A percentile compares a stretch with the other conserved stretches of the same genome.
Conservation (phyloP, 2,797 vertebrate species). For the Tenualosa ilisha region DNA sequence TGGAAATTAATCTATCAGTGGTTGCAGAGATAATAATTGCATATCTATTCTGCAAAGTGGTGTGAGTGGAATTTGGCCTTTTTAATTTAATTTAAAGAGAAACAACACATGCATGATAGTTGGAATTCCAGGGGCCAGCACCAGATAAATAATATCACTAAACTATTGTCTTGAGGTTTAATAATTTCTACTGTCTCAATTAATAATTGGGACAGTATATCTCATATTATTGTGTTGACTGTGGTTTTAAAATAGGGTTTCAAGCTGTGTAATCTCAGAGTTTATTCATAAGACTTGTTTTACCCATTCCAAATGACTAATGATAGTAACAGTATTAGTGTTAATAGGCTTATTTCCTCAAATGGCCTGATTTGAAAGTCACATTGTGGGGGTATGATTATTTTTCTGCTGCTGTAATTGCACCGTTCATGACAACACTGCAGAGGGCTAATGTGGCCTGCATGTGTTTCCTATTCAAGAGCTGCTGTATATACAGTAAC, state of each 20-base stretch:
- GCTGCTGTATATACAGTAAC: not conserved
- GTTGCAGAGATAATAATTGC: not conserved
- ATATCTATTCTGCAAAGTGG: not conserved
- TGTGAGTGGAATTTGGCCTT: not conserved
- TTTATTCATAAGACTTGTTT: not conserved
- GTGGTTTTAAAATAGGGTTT: not conserved
- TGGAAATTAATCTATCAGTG: not conserved
- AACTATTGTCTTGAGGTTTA: too few relatives aligned
- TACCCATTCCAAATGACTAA: slow-evolving; percentile 20
- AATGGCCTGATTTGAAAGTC: not conserved
- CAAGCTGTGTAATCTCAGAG: not conserved
- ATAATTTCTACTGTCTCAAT: not conserved
- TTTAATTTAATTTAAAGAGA: not conserved
- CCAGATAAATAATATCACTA: not conserved
- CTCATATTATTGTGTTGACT: not conserved
- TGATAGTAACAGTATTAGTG: not conserved
- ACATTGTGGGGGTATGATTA: slow-evolving; percentile 2
- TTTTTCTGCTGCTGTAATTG: not conserved
- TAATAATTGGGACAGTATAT: not conserved
- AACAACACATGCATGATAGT: not conserved
- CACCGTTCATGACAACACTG: not conserved
- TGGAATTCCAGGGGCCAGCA: not conserved
- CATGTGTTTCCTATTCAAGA: not conserved
- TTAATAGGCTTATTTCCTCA: not conserved
- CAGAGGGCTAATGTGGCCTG: not conserved